phyloP scores from a whole-genome alignment of 2,888 invertebrate species.

The Entomobrya proxima region DNA sequence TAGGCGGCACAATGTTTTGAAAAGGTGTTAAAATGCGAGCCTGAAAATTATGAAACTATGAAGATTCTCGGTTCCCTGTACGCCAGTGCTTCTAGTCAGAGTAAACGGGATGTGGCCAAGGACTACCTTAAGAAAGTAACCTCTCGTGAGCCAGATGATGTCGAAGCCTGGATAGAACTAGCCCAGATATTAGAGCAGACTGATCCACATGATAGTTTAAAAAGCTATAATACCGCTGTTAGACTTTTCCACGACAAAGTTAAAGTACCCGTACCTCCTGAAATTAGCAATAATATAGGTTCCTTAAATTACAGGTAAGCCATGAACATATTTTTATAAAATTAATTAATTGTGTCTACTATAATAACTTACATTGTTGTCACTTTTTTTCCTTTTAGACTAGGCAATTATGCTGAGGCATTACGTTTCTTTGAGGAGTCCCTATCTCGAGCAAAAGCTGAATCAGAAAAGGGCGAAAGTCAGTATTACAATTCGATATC shows the following conservation, averaged over 20 bases:
- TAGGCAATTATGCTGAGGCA: constrained; percentile 91
- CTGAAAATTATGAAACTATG: constrained; percentile 99
- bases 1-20: constrained; percentile 99
- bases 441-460: constrained; percentile 87
- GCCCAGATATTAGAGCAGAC: constrained; percentile 98
- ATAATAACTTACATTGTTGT: not conserved
- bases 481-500: constrained; percentile 97
- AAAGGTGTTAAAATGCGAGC: constrained; percentile 97
- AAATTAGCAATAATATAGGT: constrained; percentile 98
- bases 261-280: constrained; percentile 95
- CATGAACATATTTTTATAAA: not conserved
- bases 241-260: constrained; percentile 94
- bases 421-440: constrained; percentile 91
- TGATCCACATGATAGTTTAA: constrained; percentile 89
- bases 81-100: constrained; percentile 91
- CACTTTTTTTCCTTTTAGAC: constrained; percentile 81
- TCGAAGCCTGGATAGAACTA: constrained; percentile 99
- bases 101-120: constrained; percentile 94
- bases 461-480: constrained; percentile 90
- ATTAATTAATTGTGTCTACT: not conserved
- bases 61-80: constrained; percentile 98
- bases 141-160: constrained; percentile 97
- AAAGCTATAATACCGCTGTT: constrained; percentile 95
- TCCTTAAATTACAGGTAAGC: constrained; percentile 87
- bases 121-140: constrained; percentile 94